These are phyloP conservation scores for Trachythela sp. DNA, from an alignment of 64 coral and sea anemone species.

Conservation along the genomic window DNA sequence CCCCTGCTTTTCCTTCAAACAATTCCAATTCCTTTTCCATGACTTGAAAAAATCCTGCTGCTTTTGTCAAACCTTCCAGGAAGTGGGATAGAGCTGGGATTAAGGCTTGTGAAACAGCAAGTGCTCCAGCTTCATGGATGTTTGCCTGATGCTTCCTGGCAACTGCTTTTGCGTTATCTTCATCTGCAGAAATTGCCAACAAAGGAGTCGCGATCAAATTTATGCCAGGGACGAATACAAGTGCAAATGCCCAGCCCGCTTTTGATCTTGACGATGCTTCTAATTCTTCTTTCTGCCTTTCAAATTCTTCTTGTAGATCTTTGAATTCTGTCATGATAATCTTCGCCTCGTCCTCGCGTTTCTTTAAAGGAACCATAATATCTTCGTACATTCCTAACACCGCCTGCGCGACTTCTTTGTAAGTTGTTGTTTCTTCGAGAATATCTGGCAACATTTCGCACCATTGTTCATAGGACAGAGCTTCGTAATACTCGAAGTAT, in stretches of 20 bases:
- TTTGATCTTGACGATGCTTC: background rate
- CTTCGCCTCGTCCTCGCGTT: conserved; percentile 31
- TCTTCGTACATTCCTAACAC: conserved; percentile 17
- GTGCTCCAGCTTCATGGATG: background rate
- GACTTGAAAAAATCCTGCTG: conserved; percentile 40
- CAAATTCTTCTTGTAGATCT: conserved; percentile 29
- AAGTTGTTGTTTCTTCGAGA: background rate
- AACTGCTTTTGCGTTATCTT: background rate
- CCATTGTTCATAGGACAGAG: too few relatives aligned
- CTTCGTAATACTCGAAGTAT: too few relatives aligned
- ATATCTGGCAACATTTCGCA: background rate
- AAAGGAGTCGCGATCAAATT: conserved; percentile 19
- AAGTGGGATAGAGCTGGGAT: conserved; percentile 30
- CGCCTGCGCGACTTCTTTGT: conserved; percentile 21
- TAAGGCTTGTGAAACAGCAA: background rate
- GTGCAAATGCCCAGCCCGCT: background rate
- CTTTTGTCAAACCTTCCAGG: conserved; percentile 13
- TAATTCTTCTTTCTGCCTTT: conserved; percentile 16
- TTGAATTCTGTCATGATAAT: background rate
- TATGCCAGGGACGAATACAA: conserved; percentile 33
- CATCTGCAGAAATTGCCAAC: background rate
- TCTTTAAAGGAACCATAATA: background rate
- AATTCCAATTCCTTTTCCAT: conserved; percentile 23
- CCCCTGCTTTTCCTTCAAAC: conserved; percentile 20
- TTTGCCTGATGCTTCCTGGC: background rate